Evolutionary conservation across 2,113 vertebrate species (phyloP).

Genomic region (Pristiophorus japonicus): DNA sequence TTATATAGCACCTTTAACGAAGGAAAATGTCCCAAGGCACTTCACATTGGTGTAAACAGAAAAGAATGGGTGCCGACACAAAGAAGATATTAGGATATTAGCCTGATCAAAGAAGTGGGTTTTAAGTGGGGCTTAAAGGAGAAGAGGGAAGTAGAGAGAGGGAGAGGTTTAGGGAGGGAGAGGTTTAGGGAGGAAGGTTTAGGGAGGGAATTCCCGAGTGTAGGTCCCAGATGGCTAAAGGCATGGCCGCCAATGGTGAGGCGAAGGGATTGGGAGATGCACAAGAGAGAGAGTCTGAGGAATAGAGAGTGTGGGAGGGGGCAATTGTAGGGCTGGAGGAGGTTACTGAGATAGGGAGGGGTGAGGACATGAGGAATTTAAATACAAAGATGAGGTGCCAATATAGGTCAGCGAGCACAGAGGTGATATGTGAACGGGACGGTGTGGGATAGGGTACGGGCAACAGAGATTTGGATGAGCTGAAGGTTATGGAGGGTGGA

Average conservation of each 20-base stretch:
- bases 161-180: not conserved
- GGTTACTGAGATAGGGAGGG: not conserved
- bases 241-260: not conserved
- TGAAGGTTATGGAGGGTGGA: not conserved
- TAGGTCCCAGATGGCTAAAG: not conserved
- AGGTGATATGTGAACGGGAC: not conserved
- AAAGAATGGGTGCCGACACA: not conserved
- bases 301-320: not conserved
- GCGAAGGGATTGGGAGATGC: not conserved
- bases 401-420: not conserved
- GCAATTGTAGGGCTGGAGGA: not conserved
- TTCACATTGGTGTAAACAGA: not conserved
- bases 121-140: not conserved
- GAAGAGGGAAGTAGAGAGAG: not conserved
- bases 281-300: not conserved
- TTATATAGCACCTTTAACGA: not conserved
- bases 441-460: not conserved
- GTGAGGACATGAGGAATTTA: not conserved
- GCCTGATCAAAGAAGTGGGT: not conserved
- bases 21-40: not conserved
- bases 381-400: not conserved
- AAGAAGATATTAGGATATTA: not conserved
- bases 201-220: not conserved
- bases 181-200: not conserved
- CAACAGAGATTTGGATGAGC: not conserved